Evolutionary conservation across 2,888 invertebrate genomes (phyloP), one percentile per base, ranked within the genome.

Genomic region (Eremobia ochroleuca): DNA sequence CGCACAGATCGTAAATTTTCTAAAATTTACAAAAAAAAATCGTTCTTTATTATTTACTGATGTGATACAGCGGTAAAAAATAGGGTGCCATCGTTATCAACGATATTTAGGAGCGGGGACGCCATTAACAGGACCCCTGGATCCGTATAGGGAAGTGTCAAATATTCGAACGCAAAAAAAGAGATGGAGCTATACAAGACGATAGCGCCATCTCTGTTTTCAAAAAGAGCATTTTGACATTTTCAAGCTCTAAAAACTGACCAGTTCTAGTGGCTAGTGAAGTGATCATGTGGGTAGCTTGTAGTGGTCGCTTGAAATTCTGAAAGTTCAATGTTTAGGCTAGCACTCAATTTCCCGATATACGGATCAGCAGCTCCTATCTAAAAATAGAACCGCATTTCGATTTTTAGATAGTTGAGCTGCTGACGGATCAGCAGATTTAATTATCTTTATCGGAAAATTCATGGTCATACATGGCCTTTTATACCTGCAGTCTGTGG

Each of bases 31-130:
- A 9, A 31, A 15, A 76, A 83, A 84, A 68, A 68, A 62, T 0
- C 8, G 43, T 58, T 61, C 18, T 83, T 83, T 82, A 77, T 82
- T 76, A 65, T 77, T 77, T 86, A 77, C 65, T 71, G 66, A 82
- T 72, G 61, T 72, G 34, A 70, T 67, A 46, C 37, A 46, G 40
- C n/a, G 40, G 21, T 55, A 31, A n/a, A 52, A 1, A 8, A 43
- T 9, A 46, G 15, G 28, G n/a, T 37, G 2, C 28, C 11, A 15
- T 49, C 15, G 25, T 66, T 69, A 68, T 25, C 55, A 46, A 66
- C 43, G n/a, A 28, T 49, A 70, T 64, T 73, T 71, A 68, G 65
- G 58, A 69, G n/a, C 15, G 25, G 6, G n/a, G 9, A 58, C 9
- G 31, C 69, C 58, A 85, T 81, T 69, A 69, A 11, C 2, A 61